Conservation (phyloP, 2,888 invertebrate genomes). For the Ochropleura leucogaster region DNA sequence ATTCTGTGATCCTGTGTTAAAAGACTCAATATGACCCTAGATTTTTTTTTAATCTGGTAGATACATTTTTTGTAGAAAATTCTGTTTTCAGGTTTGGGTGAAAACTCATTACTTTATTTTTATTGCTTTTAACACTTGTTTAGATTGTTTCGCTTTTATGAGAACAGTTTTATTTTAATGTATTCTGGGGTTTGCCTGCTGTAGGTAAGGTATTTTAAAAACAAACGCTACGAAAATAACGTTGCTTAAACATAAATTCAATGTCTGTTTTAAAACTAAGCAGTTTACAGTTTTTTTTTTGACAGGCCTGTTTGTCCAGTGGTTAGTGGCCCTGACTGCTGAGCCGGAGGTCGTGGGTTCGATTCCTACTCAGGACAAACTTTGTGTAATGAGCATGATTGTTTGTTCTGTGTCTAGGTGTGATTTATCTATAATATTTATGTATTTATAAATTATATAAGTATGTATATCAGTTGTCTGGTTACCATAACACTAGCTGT, state of each 20-base stretch:
- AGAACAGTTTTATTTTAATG: slow-evolving; percentile 35
- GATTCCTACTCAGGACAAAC: no score
- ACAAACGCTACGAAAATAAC: neutral
- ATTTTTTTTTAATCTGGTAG: neutral
- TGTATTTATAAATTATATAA: no score
- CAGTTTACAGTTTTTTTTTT: no score
- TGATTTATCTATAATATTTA: no score
- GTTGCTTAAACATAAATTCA: neutral
- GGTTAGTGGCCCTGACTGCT: no score
- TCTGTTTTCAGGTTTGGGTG: slow-evolving; percentile 8
- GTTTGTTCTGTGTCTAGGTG: no score
- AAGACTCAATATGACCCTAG: slow-evolving; percentile 12
- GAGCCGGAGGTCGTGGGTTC: no score
- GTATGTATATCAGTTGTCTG: no score
- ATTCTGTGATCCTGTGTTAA: slow-evolving; percentile 15
- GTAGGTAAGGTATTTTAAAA: neutral
- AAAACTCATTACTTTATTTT: slow-evolving; percentile 27
- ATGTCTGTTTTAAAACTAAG: neutral
- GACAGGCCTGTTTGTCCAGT: no score
- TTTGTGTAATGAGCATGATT: no score
- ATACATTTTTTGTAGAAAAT: neutral
- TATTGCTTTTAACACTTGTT: slow-evolving; percentile 31
- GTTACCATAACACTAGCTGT: no score
- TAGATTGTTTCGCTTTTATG: slow-evolving; percentile 36
- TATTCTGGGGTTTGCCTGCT: slow-evolving; percentile 21